A percentile compares a stretch with the other conserved stretches of the same genome.
Conservation (phyloP, 2,888 invertebrate genomes). For the Caenorhabditis wallacei region DNA sequence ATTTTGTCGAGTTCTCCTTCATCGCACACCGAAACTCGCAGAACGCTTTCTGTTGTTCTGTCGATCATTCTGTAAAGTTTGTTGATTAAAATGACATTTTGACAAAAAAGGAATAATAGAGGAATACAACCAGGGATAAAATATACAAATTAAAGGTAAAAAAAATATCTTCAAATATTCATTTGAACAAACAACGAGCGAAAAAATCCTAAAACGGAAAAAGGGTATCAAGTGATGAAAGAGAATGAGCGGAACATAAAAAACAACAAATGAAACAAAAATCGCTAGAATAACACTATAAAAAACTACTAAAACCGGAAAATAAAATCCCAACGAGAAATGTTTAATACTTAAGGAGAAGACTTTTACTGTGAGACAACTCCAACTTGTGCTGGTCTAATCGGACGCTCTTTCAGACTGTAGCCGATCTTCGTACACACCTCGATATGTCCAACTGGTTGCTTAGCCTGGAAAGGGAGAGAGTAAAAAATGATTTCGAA, state of each 20-base stretch:
- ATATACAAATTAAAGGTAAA: background rate
- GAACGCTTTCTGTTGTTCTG: constrained; percentile 32
- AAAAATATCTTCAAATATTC: background rate
- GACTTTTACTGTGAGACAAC: constrained; percentile 85
- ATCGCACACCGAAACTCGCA: constrained; percentile 59
- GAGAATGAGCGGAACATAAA: background rate
- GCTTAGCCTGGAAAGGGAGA: constrained; percentile 57
- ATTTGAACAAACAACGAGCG: constrained; percentile 10
- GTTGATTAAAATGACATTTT: background rate
- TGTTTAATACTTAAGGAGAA: constrained; percentile 5
- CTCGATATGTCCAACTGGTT: constrained; percentile 87
- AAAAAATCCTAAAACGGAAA: constrained; percentile 8
- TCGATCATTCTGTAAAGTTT: constrained; percentile 49
- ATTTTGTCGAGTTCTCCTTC: constrained; percentile 62
- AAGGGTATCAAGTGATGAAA: constrained; percentile 1
- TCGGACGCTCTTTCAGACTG: constrained; percentile 93
- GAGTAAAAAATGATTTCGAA: constrained; percentile 1
- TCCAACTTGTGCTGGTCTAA: constrained; percentile 96
- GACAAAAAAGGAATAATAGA: background rate
- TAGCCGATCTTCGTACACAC: constrained; percentile 97
- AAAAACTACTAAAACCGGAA: constrained; percentile 31
- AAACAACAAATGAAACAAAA: constrained; percentile 19
- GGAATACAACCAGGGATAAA: background rate
- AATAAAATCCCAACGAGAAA: background rate
- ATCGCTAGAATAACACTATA: constrained; percentile 4